Base-by-base conservation (phyloP, 2,797 vertebrate genomes). In the Phalloptychus januarius region DNA sequence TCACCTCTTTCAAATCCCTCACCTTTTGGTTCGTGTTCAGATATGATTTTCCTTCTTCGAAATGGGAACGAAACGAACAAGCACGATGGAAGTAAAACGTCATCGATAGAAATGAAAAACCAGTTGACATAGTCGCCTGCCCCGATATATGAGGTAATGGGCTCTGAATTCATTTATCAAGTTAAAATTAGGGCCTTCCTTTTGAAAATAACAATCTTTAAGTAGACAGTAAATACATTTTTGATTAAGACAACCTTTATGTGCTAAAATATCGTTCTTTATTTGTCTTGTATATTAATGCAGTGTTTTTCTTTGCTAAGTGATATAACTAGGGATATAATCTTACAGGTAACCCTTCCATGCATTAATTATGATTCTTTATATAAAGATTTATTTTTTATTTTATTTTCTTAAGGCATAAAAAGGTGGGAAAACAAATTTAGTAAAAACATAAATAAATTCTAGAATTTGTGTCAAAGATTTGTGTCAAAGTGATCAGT, bases 1-100 rank as follows among this genome's bases (percentile, higher is more conserved):
- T 92, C 92, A 94, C 93, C 94, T 94, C 88, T 90, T 93, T 92
- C 82, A 79, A 70, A 79, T 89, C 75, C 89, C 88, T 92, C 88
- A 92, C 92, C 91, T 93, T 91, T 89, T 77, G 69, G 58, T 65
- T 76, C 78, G 75, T 25, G 13, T 42, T 25, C 67, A 70, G 42
- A n/a, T 8, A 28, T 28, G 25, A 70, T 16, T 16, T 45, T 28
- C 13, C 15, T 45, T 28, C 25, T 42, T 70, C 25, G 16, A 45
- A 5, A 42, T n/a, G 65, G 25, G 36, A 45, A 45, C 13, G 6
- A 45, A 44, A 10, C 10, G n/a, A 25, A 63, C 65, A 42, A 23
- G 12, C 12, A 25, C 4, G 23, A 4, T 25, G 11, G 15, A n/a
- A 2, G 38, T 67, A n/a, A 13, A 69, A 63, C 31, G 2, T 25